These are phyloP conservation scores for Pasiphila rectangulata DNA, from an alignment of 2,888 invertebrate genomes.

Conservation along the genomic window DNA sequence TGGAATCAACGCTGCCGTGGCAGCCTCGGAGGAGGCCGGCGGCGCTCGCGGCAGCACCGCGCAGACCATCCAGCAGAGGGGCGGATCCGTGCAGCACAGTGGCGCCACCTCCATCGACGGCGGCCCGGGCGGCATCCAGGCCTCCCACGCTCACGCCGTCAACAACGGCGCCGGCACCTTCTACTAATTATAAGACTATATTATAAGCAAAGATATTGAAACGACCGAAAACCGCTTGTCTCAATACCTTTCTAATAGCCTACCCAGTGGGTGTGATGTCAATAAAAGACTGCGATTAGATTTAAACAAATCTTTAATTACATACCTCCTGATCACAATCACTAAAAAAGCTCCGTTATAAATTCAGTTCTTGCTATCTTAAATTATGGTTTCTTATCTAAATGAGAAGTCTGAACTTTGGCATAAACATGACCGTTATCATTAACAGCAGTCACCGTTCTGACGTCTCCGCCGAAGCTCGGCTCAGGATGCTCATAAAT, in stretches of 20 bases:
- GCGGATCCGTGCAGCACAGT: constrained; percentile 47
- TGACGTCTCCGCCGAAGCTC: constrained; percentile 37
- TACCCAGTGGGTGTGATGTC: constrained; percentile 20
- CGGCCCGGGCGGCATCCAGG: constrained; percentile 58
- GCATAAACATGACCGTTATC: constrained; percentile 58
- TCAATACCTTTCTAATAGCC: constrained; percentile 47
- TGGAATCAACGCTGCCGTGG: constrained; percentile 45
- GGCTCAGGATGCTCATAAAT: constrained; percentile 42
- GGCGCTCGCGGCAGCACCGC: constrained; percentile 54
- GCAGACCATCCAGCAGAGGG: constrained; percentile 53
- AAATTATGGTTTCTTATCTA: constrained; percentile 33
- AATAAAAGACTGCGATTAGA: constrained; percentile 47
- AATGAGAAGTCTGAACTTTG: constrained; percentile 48
- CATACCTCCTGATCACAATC: constrained; percentile 3
- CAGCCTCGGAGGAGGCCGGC: constrained; percentile 53
- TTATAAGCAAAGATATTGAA: constrained; percentile 44
- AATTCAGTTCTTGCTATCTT: neutral
- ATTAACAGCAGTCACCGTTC: constrained; percentile 49
- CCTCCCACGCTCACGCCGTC: constrained; percentile 58
- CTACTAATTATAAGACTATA: constrained; percentile 40
- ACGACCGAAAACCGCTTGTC: constrained; percentile 64
- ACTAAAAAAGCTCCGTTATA: constrained; percentile 4
- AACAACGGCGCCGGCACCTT: constrained; percentile 47
- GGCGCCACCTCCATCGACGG: constrained; percentile 59
- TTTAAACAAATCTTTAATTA: constrained; percentile 19